phyloP scores from a whole-genome alignment of 2,113 vertebrate species.

The Nettapus auritus region DNA sequence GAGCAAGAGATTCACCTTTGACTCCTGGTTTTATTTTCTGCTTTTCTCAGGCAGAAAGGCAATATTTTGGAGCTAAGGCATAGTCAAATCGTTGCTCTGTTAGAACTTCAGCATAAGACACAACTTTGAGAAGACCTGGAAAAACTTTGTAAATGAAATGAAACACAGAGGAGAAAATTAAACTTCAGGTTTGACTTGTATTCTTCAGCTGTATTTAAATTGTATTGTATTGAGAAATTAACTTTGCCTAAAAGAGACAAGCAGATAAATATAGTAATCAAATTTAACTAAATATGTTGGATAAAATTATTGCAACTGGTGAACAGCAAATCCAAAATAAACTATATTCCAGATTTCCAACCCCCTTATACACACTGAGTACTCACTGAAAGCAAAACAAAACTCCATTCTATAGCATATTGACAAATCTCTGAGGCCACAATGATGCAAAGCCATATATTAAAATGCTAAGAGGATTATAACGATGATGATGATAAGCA shows the following conservation, averaged over 20 bases:
- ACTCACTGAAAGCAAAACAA: not conserved
- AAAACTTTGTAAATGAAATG: not conserved
- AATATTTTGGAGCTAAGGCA: not conserved
- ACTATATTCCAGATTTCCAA: not conserved
- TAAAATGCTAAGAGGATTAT: conserved; percentile 50
- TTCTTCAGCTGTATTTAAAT: not conserved
- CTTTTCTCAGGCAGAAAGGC: not conserved
- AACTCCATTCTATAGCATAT: not conserved
- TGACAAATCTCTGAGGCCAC: not conserved
- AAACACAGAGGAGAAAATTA: not conserved
- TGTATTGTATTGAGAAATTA: not conserved
- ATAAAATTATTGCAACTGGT: not conserved
- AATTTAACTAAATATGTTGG: not conserved
- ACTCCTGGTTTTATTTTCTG: not conserved
- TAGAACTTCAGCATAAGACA: not conserved
- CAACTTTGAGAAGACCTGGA: not conserved
- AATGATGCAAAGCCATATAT: conserved; percentile 36
- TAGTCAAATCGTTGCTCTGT: not conserved
- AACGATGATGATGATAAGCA: conserved; percentile 58
- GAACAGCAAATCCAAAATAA: not conserved
- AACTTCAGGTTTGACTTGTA: not conserved
- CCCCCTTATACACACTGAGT: conserved; percentile 2
- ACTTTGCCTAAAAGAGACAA: not conserved
- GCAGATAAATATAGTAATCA: conserved; percentile 16
- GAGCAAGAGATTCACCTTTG: not conserved